phyloP scores from a whole-genome alignment of 2,113 vertebrate genomes.

The Redunca redunca region DNA sequence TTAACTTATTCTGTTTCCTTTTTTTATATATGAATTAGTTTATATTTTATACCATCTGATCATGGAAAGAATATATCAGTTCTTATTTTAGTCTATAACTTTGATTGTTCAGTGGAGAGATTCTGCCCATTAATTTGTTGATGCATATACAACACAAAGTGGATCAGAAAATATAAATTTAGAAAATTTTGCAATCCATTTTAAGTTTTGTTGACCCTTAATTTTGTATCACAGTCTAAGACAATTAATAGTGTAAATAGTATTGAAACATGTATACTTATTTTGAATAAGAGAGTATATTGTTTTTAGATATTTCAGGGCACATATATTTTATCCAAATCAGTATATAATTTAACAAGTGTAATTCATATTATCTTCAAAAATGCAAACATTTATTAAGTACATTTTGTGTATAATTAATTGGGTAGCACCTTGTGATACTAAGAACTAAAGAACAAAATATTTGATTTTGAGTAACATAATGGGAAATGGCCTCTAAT shows the following conservation, averaged over 20 bases:
- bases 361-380: neutral
- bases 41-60: neutral
- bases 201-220: constrained; percentile 20
- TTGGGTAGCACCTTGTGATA: neutral
- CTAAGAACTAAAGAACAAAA: neutral
- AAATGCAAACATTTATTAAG: neutral
- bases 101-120: neutral
- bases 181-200: neutral
- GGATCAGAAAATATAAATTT: neutral
- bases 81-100: constrained; percentile 17
- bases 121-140: neutral
- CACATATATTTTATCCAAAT: neutral
- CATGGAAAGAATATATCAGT: neutral
- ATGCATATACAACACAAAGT: neutral
- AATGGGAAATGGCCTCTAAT: neutral
- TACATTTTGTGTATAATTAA: neutral
- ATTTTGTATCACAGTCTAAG: neutral
- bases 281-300: neutral
- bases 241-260: neutral
- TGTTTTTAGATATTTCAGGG: constrained; percentile 11
- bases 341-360: neutral
- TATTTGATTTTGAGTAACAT: neutral
- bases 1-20: neutral
- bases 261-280: neutral
- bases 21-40: neutral